Evolutionary conservation across 1,140 invertebrate genomes (phyloP).

Genomic region (Hirudo medicinalis): DNA sequence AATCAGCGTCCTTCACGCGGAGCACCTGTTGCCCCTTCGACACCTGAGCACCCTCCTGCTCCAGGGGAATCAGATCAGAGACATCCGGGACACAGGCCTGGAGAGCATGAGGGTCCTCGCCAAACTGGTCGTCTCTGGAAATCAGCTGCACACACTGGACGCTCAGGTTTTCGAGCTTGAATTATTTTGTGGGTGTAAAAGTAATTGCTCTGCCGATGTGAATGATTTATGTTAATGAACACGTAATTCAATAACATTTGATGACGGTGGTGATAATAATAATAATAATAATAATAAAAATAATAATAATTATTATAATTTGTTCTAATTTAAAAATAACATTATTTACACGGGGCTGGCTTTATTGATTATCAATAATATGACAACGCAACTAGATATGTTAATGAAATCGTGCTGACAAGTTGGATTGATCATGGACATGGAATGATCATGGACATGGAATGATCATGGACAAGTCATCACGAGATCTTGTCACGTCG

Average conservation of each 20-base stretch:
- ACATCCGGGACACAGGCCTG: conserved; percentile 10
- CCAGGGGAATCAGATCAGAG: conserved; percentile 18
- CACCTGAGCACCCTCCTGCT: conserved; percentile 19
- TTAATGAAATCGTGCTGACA: no score
- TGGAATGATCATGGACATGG: no score
- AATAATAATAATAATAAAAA: neutral
- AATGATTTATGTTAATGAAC: neutral
- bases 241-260: neutral
- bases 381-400: no score
- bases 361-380: no score
- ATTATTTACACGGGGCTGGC: no score
- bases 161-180: neutral
- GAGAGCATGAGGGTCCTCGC: conserved; percentile 13
- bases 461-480: no score
- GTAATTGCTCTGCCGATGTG: neutral
- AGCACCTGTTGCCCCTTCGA: conserved; percentile 14
- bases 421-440: no score
- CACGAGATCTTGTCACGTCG: no score
- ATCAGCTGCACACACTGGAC: conserved; percentile 18
- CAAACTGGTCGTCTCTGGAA: conserved; percentile 17
- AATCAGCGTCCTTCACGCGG: conserved; percentile 7
- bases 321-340: no score
- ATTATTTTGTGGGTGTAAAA: neutral
- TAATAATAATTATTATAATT: no score
- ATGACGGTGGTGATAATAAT: neutral